A percentile compares a stretch with the other conserved stretches of the same genome.
phyloP scores from a whole-genome alignment of 2,888 invertebrate genomes.

The Timema cristinae region DNA sequence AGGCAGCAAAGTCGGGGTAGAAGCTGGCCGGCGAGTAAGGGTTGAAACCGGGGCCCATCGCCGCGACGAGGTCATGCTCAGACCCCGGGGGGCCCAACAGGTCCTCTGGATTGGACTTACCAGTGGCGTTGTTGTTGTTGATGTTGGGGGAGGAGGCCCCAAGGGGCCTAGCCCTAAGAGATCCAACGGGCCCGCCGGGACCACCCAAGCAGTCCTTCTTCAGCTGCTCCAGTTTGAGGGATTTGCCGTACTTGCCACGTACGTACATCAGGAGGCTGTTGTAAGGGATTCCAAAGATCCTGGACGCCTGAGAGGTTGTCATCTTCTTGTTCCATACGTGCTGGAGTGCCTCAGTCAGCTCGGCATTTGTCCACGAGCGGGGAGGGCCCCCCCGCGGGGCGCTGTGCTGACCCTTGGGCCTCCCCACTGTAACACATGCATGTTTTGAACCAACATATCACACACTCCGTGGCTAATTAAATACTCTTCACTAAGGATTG shows the following conservation, averaged over 20 bases:
- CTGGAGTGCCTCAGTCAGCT: constrained; percentile 83
- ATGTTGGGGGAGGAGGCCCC: constrained; percentile 50
- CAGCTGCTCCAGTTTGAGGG: constrained; percentile 80
- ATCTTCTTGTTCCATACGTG: constrained; percentile 96
- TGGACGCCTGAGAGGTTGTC: constrained; percentile 87
- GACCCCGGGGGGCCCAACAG: constrained; percentile 23
- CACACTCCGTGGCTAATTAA: constrained; percentile 11
- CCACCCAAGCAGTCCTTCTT: constrained; percentile 85
- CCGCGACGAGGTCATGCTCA: constrained; percentile 36
- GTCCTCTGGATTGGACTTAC: constrained; percentile 27
- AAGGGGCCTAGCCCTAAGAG: constrained; percentile 55
- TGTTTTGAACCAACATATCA: neutral
- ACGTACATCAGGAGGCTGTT: constrained; percentile 90
- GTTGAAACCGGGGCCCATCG: constrained; percentile 61
- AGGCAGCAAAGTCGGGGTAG: constrained; percentile 74
- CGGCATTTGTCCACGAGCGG: constrained; percentile 88
- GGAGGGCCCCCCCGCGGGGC: constrained; percentile 88
- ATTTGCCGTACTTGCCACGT: constrained; percentile 89
- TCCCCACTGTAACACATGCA: constrained; percentile 55
- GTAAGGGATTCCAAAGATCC: constrained; percentile 91
- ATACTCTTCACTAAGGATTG: constrained; percentile 12
- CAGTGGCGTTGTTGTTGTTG: constrained; percentile 53
- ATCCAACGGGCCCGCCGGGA: constrained; percentile 61
- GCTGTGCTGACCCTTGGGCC: constrained; percentile 88
- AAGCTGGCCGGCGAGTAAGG: constrained; percentile 61